Evolutionary conservation across 1,140 invertebrate genomes (phyloP), one percentile per base, ranked within the genome.

Genomic region (Gryon sp.): DNA sequence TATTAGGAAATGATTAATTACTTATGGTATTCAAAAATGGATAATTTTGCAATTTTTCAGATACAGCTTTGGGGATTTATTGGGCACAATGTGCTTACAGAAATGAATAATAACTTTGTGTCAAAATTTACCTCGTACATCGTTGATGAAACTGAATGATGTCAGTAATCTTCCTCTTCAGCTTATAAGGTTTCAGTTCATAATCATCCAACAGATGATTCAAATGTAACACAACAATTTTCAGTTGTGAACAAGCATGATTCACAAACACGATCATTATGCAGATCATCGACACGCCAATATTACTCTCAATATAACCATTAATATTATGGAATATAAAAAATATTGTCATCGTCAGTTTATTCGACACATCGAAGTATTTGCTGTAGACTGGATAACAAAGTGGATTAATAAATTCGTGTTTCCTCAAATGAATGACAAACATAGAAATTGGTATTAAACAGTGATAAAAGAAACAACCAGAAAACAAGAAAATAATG

Each of bases 161-260:
- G 1, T 1, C 1, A 8, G 16, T 2, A 9, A 65, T 14, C 19
- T 32, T 52, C 0, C 43, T 0, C 5, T 32, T 4, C 6, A 32
- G 1, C 7, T 30, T 9, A 7, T 14, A 4, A 2, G 15, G 11
- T 30, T 53, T 32, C 8, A 8, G 8, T 15, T 45, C 11, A 19
- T 8, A 16, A 30, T 41, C 24, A 24, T 50, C 6, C 8, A 48
- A 20, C 9, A 70, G 36, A 16, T 36, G 11, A 6, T 53, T 36
- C 0, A 60, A 32, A 14, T 45, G 6, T 8, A 50, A 20, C 6
- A 46, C 14, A 45, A 55, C 30, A 5, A 62, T 18, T 16, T 30
- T 6, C 15, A 73, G 14, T 32, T 73, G 69, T 4, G 59, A 36
- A 36, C 41, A 73, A n/a, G 34, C 59, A 32, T 73, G 59, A 5